Conservation (phyloP, 2,113 vertebrate genomes). For the Pachycephala philippinensis region DNA sequence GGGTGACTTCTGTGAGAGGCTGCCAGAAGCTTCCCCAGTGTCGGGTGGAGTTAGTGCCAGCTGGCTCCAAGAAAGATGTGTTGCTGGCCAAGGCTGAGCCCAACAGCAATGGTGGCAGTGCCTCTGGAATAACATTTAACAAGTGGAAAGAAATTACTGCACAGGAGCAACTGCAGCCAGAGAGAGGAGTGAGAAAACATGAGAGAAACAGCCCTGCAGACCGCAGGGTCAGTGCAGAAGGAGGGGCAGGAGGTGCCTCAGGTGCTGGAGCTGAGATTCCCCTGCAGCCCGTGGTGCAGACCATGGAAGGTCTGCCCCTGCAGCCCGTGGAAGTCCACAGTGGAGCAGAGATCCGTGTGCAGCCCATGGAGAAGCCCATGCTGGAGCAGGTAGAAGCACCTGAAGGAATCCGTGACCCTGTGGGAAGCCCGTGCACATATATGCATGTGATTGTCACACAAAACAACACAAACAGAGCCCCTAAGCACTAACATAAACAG, state of each 20-base stretch:
- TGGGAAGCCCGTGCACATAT: no score
- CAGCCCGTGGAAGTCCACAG: not conserved
- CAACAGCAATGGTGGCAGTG: not conserved
- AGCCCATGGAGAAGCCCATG: not conserved
- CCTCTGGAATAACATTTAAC: not conserved
- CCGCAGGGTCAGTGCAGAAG: not conserved
- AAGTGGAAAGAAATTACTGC: not conserved
- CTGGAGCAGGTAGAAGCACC: not conserved
- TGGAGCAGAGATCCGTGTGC: not conserved
- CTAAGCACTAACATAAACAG: no score
- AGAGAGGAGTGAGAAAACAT: not conserved
- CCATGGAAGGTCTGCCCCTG: not conserved
- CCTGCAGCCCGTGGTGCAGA: accelerated
- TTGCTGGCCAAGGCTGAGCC: not conserved
- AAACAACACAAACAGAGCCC: not conserved
- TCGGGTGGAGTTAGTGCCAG: not conserved
- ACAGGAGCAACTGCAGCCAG: not conserved
- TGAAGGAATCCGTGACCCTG: not conserved
- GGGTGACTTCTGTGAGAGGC: not conserved
- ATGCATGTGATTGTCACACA: not conserved
- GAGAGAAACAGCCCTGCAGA: not conserved
- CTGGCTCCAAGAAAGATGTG: not conserved
- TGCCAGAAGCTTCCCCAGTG: not conserved
- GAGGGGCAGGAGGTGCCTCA: not conserved
- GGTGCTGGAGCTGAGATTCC: not conserved